Percentiles rank a stretch among this genome's conserved stretches.
These are phyloP conservation scores for Galago senegalensis DNA, from an alignment of 2,797 vertebrate species.

Conservation along the genomic window DNA sequence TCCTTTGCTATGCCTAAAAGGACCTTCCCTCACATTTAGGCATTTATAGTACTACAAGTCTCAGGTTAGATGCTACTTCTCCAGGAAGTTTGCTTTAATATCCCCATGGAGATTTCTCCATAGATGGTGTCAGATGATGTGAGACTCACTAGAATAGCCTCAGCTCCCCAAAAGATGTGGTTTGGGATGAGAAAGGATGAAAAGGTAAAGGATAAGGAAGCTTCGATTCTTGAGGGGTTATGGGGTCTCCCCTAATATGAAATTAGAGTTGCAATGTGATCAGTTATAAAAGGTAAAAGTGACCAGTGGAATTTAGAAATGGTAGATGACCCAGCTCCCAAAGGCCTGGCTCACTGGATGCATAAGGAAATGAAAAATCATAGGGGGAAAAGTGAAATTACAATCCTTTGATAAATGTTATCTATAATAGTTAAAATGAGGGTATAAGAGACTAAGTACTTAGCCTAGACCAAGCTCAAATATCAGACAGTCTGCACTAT, in stretches of 20 bases:
- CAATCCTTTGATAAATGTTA: not conserved
- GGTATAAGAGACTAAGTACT: not conserved
- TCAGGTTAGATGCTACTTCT: not conserved
- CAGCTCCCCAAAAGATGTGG: not conserved
- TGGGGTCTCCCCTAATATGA: not conserved
- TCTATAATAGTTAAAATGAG: not conserved
- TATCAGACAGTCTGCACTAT: not conserved
- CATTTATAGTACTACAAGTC: too few relatives aligned
- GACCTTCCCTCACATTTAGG: not conserved
- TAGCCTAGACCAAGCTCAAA: not conserved
- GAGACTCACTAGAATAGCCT: not conserved
- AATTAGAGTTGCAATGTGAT: not conserved
- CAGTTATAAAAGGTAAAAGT: not conserved
- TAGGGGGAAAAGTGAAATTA: not conserved
- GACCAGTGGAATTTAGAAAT: not conserved
- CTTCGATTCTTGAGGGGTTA: not conserved
- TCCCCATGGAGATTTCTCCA: not conserved
- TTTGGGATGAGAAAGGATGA: not conserved
- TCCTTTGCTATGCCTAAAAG: not conserved
- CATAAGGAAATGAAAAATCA: not conserved
- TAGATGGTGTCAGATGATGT: not conserved
- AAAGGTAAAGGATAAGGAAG: not conserved
- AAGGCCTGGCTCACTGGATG: not conserved
- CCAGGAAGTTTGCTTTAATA: not conserved
- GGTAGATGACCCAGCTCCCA: not conserved